Conservation (phyloP, 2,797 vertebrate species). For the Malurus leucopterus region DNA sequence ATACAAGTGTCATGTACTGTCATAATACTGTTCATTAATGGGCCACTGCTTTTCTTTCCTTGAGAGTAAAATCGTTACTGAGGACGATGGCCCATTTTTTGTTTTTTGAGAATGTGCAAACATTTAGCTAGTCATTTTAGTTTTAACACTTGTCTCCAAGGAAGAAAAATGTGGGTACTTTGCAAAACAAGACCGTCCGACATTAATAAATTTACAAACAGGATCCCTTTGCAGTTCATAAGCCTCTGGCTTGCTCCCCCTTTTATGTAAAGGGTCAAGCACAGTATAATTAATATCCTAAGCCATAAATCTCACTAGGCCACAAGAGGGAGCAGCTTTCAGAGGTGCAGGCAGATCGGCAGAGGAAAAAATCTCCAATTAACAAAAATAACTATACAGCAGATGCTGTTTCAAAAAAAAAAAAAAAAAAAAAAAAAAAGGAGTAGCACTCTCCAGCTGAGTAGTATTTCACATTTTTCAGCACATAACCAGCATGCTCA, state of each 20-base stretch:
- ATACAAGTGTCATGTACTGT: background rate
- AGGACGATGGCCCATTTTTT: background rate
- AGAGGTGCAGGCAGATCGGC: background rate
- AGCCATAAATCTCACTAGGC: background rate
- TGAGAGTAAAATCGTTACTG: background rate
- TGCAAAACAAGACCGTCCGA: background rate
- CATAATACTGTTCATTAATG: background rate
- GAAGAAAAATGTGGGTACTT: background rate
- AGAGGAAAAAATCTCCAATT: background rate
- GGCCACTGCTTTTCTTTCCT: background rate
- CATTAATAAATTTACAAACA: background rate
- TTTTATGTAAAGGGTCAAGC: background rate
- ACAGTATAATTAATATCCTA: background rate
- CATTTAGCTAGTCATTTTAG: background rate
- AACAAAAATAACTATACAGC: background rate
- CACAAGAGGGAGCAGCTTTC: slow-evolving; percentile 55
- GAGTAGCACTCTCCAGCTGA: background rate
- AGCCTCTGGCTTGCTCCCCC: background rate
- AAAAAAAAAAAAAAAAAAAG: background rate
- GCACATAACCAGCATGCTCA: background rate
- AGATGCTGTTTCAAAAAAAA: background rate
- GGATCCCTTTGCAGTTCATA: background rate
- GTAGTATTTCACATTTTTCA: background rate
- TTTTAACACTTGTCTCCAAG: background rate
- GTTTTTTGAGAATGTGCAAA: background rate